Conservation (phyloP, 23 tunicate genomes). For the Styela clava region DNA sequence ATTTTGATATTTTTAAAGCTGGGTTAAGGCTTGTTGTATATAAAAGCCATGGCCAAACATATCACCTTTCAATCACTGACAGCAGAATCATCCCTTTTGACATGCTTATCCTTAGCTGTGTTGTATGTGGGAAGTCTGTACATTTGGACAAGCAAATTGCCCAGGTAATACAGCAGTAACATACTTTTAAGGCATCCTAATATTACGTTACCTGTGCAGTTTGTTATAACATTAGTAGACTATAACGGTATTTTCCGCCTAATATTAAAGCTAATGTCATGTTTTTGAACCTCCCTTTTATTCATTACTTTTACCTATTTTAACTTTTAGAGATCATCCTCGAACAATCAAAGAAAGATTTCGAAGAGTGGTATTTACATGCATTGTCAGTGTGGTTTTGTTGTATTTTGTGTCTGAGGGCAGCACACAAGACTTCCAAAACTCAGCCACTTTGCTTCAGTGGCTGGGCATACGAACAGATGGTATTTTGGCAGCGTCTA, state of each 20-base stretch:
- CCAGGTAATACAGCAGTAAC: conserved; percentile 47
- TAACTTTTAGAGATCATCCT: conserved; percentile 84
- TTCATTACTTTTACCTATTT: no score
- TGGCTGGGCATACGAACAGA: conserved; percentile 71
- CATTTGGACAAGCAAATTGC: conserved; percentile 49
- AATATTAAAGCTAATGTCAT: not conserved
- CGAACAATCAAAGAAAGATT: conserved; percentile 71
- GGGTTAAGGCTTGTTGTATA: no score
- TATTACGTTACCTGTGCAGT: not conserved
- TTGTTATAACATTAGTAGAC: no score
- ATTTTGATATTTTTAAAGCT: no score
- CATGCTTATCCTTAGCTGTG: conserved; percentile 45
- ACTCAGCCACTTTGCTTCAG: conserved; percentile 23
- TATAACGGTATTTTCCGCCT: not conserved
- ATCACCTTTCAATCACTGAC: not conserved
- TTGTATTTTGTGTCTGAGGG: conserved; percentile 32
- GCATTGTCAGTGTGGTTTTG: conserved; percentile 24
- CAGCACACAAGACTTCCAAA: not conserved
- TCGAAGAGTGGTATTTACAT: conserved; percentile 52
- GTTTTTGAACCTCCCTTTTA: no score
- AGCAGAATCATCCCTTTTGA: not conserved
- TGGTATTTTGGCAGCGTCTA: conserved; percentile 35
- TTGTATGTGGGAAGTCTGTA: conserved; percentile 89
- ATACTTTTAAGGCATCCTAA: not conserved
- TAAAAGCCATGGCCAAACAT: not conserved